Evolutionary conservation across 2,113 vertebrate genomes (phyloP).

Genomic region (Lycocorax pyrrhopterus): DNA sequence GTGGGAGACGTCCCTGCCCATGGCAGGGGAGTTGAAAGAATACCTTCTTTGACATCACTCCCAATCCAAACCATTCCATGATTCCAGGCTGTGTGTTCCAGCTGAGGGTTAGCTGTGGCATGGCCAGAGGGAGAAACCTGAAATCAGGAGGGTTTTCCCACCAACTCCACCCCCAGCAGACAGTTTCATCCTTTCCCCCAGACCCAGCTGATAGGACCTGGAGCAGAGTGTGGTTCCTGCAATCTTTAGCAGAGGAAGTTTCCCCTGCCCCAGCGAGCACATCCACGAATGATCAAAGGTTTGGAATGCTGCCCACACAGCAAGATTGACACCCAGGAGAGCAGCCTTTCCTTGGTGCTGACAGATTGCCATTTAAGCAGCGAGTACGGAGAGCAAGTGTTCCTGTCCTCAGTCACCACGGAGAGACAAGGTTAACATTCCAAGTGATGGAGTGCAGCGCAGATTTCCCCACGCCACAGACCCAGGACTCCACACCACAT

Average conservation of each 20-base stretch:
- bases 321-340: slow-evolving; percentile 56
- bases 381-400: slow-evolving; percentile 54
- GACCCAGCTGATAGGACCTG: rapidly evolving
- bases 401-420: slow-evolving; percentile 64
- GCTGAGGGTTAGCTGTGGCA: no score
- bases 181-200: background rate
- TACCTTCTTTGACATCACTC: background rate
- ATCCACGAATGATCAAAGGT: background rate
- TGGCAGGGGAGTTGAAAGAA: background rate
- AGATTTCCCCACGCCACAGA: slow-evolving; percentile 65
- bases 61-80: background rate
- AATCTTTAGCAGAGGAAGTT: no score
- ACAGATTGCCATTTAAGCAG: slow-evolving; percentile 77
- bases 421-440: slow-evolving; percentile 82
- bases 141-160: background rate
- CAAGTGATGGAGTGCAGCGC: slow-evolving; percentile 72
- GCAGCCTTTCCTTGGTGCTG: slow-evolving; percentile 56
- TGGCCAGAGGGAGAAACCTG: background rate
- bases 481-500: slow-evolving; percentile 53
- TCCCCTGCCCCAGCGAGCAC: background rate
- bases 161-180: background rate
- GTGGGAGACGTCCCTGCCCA: background rate
- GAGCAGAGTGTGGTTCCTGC: background rate
- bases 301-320: background rate
- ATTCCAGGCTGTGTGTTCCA: background rate